phyloP scores from a whole-genome alignment of 2,888 invertebrate species.

The Agonopterix heracliana region DNA sequence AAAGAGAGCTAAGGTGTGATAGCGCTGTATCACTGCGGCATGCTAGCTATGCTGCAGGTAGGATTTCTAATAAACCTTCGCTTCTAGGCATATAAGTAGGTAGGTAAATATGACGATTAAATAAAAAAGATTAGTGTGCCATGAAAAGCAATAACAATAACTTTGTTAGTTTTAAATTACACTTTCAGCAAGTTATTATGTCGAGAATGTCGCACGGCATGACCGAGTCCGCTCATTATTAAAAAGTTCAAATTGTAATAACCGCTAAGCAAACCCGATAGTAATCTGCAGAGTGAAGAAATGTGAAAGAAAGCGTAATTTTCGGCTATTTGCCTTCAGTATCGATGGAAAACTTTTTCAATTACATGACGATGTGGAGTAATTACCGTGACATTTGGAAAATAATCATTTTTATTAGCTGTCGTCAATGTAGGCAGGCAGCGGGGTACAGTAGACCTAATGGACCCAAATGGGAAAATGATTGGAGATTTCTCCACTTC shows the following conservation, averaged over 20 bases:
- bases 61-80: no score
- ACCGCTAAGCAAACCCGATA: conserved; percentile 58
- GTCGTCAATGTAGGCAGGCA: conserved; percentile 14
- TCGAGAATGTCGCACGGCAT: conserved; percentile 32
- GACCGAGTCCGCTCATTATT: conserved; percentile 37
- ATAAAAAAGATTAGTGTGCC: neutral
- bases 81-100: no score
- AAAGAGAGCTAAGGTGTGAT: no score
- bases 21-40: no score
- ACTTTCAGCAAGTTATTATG: conserved; percentile 32
- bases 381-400: conserved; percentile 45
- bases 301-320: conserved; percentile 61
- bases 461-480: conserved; percentile 38
- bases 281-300: conserved; percentile 45
- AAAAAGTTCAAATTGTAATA: conserved; percentile 66
- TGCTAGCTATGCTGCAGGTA: no score
- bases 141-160: conserved; percentile 11
- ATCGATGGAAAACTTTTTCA: conserved; percentile 71
- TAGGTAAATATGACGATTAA: no score
- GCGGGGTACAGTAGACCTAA: conserved; percentile 8
- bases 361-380: conserved; percentile 47
- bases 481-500: conserved; percentile 17
- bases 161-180: conserved; percentile 53
- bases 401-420: conserved; percentile 44
- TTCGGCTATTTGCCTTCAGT: conserved; percentile 50